These are phyloP conservation scores for Dolomedes plantarius DNA, from an alignment of 2,888 invertebrate species.

Conservation along the genomic window DNA sequence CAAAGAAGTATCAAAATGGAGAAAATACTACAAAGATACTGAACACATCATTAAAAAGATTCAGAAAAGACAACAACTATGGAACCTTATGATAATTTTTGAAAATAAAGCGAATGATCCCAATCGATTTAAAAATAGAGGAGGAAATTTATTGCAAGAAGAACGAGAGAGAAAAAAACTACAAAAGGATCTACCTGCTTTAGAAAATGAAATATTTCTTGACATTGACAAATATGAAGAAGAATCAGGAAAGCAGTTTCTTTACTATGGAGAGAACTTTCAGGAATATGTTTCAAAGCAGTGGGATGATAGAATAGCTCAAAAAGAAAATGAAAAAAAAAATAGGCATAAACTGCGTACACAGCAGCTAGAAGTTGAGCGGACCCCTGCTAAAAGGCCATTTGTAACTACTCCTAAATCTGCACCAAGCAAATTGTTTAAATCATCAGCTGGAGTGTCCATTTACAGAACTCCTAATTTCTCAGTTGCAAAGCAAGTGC, in stretches of 20 bases:
- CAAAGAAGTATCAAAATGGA: conserved; percentile 83
- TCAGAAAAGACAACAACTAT: conserved; percentile 83
- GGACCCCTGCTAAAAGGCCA: conserved; percentile 29
- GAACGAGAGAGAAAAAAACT: conserved; percentile 90
- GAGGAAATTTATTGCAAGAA: conserved; percentile 89
- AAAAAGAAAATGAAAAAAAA: conserved; percentile 63
- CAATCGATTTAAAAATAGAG: conserved; percentile 89
- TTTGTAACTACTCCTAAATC: conserved; percentile 25
- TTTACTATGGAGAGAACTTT: conserved; percentile 43
- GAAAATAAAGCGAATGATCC: conserved; percentile 87
- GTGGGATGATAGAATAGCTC: conserved; percentile 39
- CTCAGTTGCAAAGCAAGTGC: background rate
- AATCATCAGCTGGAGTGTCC: conserved; percentile 18
- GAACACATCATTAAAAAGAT: conserved; percentile 79
- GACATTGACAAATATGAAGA: conserved; percentile 51
- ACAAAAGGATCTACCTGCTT: conserved; percentile 82
- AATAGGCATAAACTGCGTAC: conserved; percentile 27
- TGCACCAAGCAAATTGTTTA: conserved; percentile 59
- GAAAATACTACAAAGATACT: conserved; percentile 76
- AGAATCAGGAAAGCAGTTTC: conserved; percentile 29
- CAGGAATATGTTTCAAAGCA: conserved; percentile 30
- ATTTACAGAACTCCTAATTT: conserved; percentile 22
- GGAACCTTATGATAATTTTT: conserved; percentile 85
- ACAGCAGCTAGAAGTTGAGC: conserved; percentile 4
- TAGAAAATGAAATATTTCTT: conserved; percentile 51